These are phyloP conservation scores for Seriola dumerili DNA, from an alignment of 2,113 vertebrate species.

Conservation along the genomic window DNA sequence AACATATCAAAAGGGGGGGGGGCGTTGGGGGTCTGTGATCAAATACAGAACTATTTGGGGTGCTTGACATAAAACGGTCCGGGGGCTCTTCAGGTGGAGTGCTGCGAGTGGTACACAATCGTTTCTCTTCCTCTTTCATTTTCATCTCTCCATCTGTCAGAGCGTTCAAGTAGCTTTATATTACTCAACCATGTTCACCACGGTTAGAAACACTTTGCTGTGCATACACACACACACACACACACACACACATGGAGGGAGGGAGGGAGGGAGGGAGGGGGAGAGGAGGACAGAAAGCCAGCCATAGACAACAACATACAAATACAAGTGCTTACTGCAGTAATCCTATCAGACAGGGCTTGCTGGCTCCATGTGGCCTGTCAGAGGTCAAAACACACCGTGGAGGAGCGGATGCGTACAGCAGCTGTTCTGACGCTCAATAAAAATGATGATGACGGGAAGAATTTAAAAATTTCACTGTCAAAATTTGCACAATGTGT, in stretches of 20 bases:
- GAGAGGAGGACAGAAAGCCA: constrained; percentile 5
- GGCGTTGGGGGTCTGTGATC: constrained; percentile 32
- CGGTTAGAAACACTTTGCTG: constrained; percentile 23
- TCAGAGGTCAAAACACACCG: constrained; percentile 51
- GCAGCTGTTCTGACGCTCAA: constrained; percentile 11
- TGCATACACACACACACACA: constrained; percentile 25
- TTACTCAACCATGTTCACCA: constrained; percentile 40
- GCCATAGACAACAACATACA: constrained; percentile 40
- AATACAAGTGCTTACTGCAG: constrained; percentile 54
- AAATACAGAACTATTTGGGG: constrained; percentile 48
- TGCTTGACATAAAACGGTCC: constrained; percentile 58
- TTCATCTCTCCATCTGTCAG: constrained; percentile 62
- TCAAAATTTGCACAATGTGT: background rate
- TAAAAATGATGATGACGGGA: background rate
- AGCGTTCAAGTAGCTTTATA: constrained; percentile 60
- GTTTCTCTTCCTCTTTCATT: constrained; percentile 52
- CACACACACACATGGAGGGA: too few species aligned
- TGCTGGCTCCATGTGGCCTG: constrained; percentile 24
- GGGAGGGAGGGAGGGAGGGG: background rate
- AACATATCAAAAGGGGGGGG: constrained; percentile 16
- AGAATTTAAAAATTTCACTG: background rate
- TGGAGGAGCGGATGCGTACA: constrained; percentile 15
- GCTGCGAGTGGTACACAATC: constrained; percentile 62
- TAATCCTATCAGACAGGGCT: constrained; percentile 68
- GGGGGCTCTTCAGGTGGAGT: constrained; percentile 65